Evolutionary conservation across 2,113 vertebrate genomes (phyloP), one percentile per base, ranked within the genome.

Genomic region (Rhinolophus sinicus): DNA sequence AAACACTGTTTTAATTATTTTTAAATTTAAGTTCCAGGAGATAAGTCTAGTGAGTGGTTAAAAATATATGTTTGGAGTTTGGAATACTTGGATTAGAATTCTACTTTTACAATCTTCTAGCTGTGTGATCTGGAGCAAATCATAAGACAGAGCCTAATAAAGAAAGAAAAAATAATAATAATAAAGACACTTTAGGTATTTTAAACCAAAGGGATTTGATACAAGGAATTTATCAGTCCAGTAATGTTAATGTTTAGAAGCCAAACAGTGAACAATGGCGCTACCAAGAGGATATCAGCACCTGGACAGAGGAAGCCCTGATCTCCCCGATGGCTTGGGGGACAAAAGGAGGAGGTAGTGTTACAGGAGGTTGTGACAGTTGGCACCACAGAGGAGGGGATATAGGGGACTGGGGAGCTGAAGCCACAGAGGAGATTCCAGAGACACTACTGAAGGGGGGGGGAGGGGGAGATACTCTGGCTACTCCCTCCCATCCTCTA

Each of bases 391-490:
- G 24, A 10, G 8, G 38, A 3, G 21, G 26, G 30, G 50, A 16
- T 35, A 10, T 16, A 8, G n/a, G n/a, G n/a, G n/a, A n/a, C n/a
- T 15, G 4, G 18, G n/a, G 5, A 73, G 0, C 60, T 56, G 16
- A 24, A 62, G 18, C 5, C 44, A 58, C 10, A 26, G 56, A 90
- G 2, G 26, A n/a, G 2, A 54, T 33, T 9, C 26, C 47, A 80
- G 50, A 47, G 33, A 50, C n/a, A 22, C 28, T 72, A 47, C 30
- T 30, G 19, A 78, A 5, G 44, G 8, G 3, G 11, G 13, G 52
- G 5, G 5, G 9, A 26, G 50, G 2, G 30, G 54, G 4, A 44
- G 3, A 30, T 2, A 19, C 18, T 3, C 26, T 16, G 24, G n/a
- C 13, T 62, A 6, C 5, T n/a, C 10, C 22, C 16, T 75, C 19